Conservation (phyloP, 2,797 vertebrate genomes). For the Arctocebus calabarensis region DNA sequence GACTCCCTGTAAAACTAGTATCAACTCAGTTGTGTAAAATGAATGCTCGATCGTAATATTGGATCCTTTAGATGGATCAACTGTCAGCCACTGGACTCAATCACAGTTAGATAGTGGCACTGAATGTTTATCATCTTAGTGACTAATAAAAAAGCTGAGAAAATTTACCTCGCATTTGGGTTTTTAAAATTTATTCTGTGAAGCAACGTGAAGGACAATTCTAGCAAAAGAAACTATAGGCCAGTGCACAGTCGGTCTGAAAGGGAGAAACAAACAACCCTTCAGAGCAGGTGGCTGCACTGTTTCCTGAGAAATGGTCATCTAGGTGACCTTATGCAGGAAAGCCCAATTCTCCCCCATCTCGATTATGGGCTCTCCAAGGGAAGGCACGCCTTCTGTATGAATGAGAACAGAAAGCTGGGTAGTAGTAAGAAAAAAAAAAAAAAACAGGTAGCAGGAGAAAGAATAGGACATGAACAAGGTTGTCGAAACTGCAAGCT, state of each 20-base stretch:
- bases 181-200: background rate
- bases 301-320: background rate
- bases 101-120: background rate
- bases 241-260: fast-evolving
- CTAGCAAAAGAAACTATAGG: background rate
- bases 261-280: background rate
- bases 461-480: background rate
- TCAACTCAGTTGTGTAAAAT: background rate
- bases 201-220: background rate
- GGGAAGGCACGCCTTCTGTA: background rate
- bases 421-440: background rate
- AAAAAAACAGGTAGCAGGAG: background rate
- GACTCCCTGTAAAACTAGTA: background rate
- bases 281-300: fast-evolving
- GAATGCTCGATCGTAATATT: background rate
- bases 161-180: background rate
- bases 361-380: too few species aligned
- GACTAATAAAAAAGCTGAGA: background rate
- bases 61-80: background rate
- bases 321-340: fast-evolving
- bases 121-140: fast-evolving
- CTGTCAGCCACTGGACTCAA: background rate
- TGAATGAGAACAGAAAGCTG: background rate
- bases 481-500: background rate
- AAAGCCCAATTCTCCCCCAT: background rate